phyloP scores from a whole-genome alignment of 2,797 vertebrate species.

The Malurus splendens region DNA sequence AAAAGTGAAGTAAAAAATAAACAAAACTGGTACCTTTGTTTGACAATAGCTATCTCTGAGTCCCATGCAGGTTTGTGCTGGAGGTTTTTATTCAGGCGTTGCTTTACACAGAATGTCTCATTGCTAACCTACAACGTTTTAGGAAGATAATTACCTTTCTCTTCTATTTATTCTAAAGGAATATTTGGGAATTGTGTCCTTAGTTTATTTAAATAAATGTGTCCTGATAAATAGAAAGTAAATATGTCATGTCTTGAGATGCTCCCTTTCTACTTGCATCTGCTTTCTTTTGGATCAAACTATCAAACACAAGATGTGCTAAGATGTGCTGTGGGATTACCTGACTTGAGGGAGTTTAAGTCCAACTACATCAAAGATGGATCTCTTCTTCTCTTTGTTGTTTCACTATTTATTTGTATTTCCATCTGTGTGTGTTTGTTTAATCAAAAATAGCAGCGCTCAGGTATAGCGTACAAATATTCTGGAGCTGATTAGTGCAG shows the following conservation, averaged over 20 bases:
- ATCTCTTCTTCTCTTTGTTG: neutral
- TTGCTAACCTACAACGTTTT: neutral
- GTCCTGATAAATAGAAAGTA: neutral
- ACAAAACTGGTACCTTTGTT: fast-evolving
- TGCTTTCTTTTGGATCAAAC: neutral
- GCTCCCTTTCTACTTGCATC: neutral
- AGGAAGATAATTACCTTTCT: neutral
- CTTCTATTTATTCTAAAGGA: neutral
- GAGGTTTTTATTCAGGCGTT: neutral
- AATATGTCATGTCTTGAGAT: neutral
- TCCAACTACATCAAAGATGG: neutral
- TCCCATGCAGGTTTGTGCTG: neutral
- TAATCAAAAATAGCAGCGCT: neutral
- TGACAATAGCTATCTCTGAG: fast-evolving
- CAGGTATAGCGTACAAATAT: neutral
- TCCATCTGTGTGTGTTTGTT: neutral
- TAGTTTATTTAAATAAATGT: neutral
- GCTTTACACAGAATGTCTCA: neutral
- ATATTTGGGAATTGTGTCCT: fast-evolving
- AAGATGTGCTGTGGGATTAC: neutral
- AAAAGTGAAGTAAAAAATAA: neutral
- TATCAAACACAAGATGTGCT: neutral
- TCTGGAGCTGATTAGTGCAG: neutral
- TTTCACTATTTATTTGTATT: neutral
- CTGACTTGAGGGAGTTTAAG: neutral